Evolutionary conservation across 37 sponge, comb jelly and placozoan genomes (phyloP).

Genomic region (Diacarnus erythraeanus): DNA sequence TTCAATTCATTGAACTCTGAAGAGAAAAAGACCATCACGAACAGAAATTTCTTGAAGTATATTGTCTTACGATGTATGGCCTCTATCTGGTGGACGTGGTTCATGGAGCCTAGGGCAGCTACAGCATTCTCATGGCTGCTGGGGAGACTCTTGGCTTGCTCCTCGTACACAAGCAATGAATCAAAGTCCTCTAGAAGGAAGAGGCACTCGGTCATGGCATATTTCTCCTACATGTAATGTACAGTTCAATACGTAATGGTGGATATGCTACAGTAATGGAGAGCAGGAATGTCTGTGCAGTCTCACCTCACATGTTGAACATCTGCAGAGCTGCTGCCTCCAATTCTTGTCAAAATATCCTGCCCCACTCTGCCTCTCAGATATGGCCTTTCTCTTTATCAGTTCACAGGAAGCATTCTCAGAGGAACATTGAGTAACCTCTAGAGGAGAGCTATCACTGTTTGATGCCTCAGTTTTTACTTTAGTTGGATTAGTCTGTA

Average conservation of each 20-base stretch:
- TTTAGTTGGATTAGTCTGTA: conserved; percentile 8
- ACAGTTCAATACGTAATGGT: not conserved
- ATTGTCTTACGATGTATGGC: conserved; percentile 58
- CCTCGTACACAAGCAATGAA: conserved; percentile 75
- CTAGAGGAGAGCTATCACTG: not conserved
- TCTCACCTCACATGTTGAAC: conserved; percentile 65
- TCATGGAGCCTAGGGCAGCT: conserved; percentile 52
- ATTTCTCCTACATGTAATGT: conserved; percentile 50
- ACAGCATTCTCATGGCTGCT: conserved; percentile 58
- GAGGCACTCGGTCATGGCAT: conserved; percentile 28
- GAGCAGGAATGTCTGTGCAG: not conserved
- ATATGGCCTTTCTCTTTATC: not conserved
- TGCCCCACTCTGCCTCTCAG: conserved; percentile 18
- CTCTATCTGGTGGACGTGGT: conserved; percentile 74
- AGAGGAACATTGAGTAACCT: not conserved
- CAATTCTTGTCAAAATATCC: conserved; percentile 67
- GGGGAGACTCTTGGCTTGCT: conserved; percentile 18
- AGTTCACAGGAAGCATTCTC: conserved; percentile 18
- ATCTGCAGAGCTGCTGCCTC: conserved; percentile 67
- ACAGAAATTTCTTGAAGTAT: not conserved
- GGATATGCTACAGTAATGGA: not conserved
- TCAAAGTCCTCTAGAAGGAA: conserved; percentile 80
- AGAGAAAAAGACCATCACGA: not conserved
- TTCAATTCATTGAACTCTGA: conserved; percentile 82
- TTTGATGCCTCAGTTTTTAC: conserved; percentile 1